Conservation (phyloP, 2,797 vertebrate species). For the Microtus californicus region DNA sequence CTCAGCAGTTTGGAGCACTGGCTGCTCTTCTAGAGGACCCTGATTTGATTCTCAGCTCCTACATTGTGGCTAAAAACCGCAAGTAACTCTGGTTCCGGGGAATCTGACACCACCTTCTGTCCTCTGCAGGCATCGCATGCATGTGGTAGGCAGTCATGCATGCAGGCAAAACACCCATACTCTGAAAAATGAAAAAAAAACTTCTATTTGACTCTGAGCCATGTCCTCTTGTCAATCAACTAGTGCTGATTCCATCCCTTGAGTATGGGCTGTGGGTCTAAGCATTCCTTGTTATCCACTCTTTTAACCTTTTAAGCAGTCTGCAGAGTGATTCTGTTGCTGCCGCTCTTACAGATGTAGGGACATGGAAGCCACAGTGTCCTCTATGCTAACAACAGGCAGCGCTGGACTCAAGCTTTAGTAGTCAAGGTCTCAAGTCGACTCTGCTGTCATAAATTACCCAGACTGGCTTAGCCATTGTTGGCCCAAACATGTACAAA, state of each 20-base stretch:
- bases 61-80: neutral
- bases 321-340: neutral
- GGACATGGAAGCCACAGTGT: neutral
- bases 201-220: neutral
- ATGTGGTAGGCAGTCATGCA: neutral
- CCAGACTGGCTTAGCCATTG: neutral
- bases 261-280: neutral
- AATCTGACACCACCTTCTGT: neutral
- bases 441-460: neutral
- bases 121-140: no score
- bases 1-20: neutral
- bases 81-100: neutral
- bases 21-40: neutral
- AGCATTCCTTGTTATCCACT: neutral
- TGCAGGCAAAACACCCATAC: neutral
- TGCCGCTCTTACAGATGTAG: neutral
- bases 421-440: neutral
- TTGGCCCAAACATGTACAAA: no score
- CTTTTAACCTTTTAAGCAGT: neutral
- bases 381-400: neutral
- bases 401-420: neutral
- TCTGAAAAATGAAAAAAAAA: neutral
- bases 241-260: no score
- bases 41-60: neutral
- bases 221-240: neutral